Percentiles rank a stretch among this genome's conserved stretches.
phyloP scores from a whole-genome alignment of 2,113 vertebrate genomes.

The Leucoraja erinaceus region DNA sequence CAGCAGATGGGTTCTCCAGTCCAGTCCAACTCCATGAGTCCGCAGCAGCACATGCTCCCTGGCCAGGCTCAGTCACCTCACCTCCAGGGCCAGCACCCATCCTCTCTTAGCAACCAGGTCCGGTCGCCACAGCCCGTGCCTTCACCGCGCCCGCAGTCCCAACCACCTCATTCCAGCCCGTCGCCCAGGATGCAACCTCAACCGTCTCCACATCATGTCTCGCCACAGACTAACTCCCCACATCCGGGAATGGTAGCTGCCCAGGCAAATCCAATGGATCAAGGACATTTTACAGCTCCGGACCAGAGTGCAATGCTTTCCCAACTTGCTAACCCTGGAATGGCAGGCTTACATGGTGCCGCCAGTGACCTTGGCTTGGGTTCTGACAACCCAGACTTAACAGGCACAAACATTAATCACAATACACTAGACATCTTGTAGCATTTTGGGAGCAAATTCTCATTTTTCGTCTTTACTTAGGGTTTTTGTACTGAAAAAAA shows the following conservation, averaged over 20 bases:
- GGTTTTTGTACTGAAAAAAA: slow-evolving; percentile 60
- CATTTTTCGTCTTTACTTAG: slow-evolving; percentile 60
- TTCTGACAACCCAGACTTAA: slow-evolving; percentile 79
- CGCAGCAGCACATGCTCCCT: slow-evolving; percentile 64
- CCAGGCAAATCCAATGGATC: slow-evolving; percentile 73
- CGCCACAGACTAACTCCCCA: slow-evolving; percentile 89
- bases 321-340: slow-evolving; percentile 55
- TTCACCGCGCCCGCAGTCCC: slow-evolving; percentile 79
- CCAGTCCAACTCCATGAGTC: slow-evolving; percentile 71
- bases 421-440: slow-evolving; percentile 92
- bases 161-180: slow-evolving; percentile 75
- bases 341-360: slow-evolving; percentile 82
- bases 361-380: slow-evolving; percentile 72
- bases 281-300: slow-evolving; percentile 76
- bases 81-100: slow-evolving; percentile 80
- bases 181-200: slow-evolving; percentile 79
- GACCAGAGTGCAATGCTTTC: slow-evolving; percentile 76
- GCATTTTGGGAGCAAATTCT: slow-evolving; percentile 76
- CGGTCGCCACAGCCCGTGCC: slow-evolving; percentile 87
- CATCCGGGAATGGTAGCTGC: slow-evolving; percentile 80
- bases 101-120: slow-evolving; percentile 86
- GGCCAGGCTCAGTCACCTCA: slow-evolving; percentile 75
- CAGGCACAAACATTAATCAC: slow-evolving; percentile 78
- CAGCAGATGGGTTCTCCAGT: slow-evolving; percentile 80
- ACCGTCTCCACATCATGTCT: slow-evolving; percentile 80